Evolutionary conservation across 2,888 invertebrate species (phyloP).

Genomic region (Prosapia bicincta): DNA sequence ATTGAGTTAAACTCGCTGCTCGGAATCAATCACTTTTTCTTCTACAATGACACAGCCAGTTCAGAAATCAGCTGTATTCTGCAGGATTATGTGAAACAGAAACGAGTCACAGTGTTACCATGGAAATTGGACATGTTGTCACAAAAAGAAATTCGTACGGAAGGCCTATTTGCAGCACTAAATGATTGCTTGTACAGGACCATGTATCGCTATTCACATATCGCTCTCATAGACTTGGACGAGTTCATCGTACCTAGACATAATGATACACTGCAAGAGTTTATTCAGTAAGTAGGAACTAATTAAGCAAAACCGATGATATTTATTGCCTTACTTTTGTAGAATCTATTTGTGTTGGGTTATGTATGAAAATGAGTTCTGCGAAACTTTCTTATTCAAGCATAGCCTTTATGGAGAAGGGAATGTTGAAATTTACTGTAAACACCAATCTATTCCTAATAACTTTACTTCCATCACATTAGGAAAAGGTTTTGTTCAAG

Average conservation of each 20-base stretch:
- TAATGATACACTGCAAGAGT: conserved; percentile 69
- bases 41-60: conserved; percentile 88
- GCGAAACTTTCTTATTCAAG: too few relatives aligned
- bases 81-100: conserved; percentile 53
- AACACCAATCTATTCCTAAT: too few relatives aligned
- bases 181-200: conserved; percentile 92
- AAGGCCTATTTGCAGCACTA: conserved; percentile 86
- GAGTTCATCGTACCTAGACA: conserved; percentile 82
- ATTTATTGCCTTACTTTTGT: too few relatives aligned
- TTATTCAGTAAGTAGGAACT: conserved; percentile 57
- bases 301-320: too few relatives aligned
- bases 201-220: conserved; percentile 78
- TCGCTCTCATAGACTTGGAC: conserved; percentile 83
- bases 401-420: too few relatives aligned
- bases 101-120: conserved; percentile 64
- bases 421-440: too few relatives aligned
- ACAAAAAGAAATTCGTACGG: conserved; percentile 87
- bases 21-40: conserved; percentile 83
- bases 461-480: too few relatives aligned
- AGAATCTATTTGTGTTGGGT: too few relatives aligned
- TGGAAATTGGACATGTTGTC: conserved; percentile 86
- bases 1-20: conserved; percentile 80
- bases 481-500: too few relatives aligned
- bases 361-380: too few relatives aligned
- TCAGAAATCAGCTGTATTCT: conserved; percentile 73